Conservation (phyloP, 1,140 invertebrate genomes). For the Pollicipes pollicipes region DNA sequence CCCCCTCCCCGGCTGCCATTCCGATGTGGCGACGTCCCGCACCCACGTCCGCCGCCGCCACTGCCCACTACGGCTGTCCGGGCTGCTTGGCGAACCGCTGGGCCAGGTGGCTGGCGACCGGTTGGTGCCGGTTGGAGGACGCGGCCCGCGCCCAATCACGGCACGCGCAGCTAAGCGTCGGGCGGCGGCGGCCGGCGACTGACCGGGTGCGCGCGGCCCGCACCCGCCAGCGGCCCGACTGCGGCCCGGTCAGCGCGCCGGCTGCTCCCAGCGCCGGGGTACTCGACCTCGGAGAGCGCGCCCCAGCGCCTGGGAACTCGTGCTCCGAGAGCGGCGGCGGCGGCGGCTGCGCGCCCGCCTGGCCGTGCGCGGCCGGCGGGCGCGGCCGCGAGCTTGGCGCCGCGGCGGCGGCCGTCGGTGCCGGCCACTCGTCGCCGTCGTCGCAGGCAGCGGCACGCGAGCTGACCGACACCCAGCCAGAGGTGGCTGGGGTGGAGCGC, state of each 20-base stretch:
- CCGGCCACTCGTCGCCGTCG: too few species aligned
- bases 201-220: neutral
- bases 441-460: too few species aligned
- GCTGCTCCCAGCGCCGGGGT: neutral
- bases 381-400: neutral
- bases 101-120: slow-evolving; percentile 8
- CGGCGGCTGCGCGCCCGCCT: neutral
- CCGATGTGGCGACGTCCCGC: too few species aligned
- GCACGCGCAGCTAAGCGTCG: neutral
- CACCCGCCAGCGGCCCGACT: neutral
- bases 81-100: slow-evolving; percentile 3
- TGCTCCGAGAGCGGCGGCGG: neutral
- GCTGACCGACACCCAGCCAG: too few species aligned
- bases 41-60: too few species aligned
- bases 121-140: neutral
- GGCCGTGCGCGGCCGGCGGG: too few species aligned
- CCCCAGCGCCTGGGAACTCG: neutral
- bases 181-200: neutral
- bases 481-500: too few species aligned
- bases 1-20: too few species aligned
- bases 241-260: neutral
- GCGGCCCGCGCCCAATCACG: neutral
- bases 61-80: too few species aligned
- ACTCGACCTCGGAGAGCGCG: neutral
- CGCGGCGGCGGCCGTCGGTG: too few species aligned